Base-by-base conservation (phyloP, 1,140 invertebrate genomes). In the Galleria mellonella region DNA sequence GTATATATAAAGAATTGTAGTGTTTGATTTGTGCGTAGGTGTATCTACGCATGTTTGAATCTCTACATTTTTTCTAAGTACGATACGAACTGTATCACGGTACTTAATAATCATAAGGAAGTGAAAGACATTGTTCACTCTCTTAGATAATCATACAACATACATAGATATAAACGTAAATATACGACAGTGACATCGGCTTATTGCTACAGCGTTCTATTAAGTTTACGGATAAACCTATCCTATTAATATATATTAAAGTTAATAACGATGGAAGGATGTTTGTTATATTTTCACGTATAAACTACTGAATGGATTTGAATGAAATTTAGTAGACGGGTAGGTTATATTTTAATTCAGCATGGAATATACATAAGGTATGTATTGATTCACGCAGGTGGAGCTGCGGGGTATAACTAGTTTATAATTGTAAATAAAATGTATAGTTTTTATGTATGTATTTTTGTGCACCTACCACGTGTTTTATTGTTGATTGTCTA, bases 91-190 rank as follows among this genome's bases (percentile, higher is more conserved):
- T 43, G 23, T 43, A 43, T 31, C 29, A 30, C 32, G 31, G 23
- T 31, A 29, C 32, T 35, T 35, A n/a, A 10, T 9, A 5, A 15
- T 23, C 2, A 31, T 41, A 15, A 41, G 31, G 41, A 43, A 43
- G 41, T 42, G 46, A 38, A 42, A 49, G 47, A 49, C 40, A 42
- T 37, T 37, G 35, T 37, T 14, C 2, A 15, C 17, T 17, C 9
- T n/a, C 15, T 37, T 17, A 37, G 35, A 37, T 37, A 37, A 37
- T 37, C 14, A 17, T n/a, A 13, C 14, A 17, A n/a, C n/a, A 37
- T 17, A 37, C 14, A 37, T 15, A 17, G 10, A 2, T 23, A 23
- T 3, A 23, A 3, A 23, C 17, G n/a, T n/a, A n/a, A n/a, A n/a
- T 23, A 23, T 23, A 23, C 6, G 17, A 23, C 17, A 17, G 14